These are phyloP conservation scores for Lepidurus apus DNA, from an alignment of 1,140 invertebrate genomes.

Conservation along the genomic window DNA sequence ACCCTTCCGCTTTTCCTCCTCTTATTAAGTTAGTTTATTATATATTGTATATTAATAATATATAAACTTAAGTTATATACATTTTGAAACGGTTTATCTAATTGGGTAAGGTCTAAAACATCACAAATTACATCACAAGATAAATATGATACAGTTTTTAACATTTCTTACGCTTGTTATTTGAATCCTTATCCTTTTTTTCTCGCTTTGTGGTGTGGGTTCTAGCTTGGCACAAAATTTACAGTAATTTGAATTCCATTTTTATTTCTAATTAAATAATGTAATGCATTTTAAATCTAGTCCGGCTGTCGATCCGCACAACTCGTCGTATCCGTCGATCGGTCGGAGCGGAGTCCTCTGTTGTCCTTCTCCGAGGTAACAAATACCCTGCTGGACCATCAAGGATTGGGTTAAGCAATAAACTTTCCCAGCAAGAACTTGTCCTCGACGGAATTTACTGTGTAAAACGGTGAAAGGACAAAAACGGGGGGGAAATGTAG, in stretches of 20 bases:
- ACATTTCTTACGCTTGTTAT: too few species aligned
- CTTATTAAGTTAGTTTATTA: too few species aligned
- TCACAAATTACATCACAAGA: too few species aligned
- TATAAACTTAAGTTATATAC: too few species aligned
- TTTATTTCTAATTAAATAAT: background rate
- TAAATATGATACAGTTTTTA: too few species aligned
- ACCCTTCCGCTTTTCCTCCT: too few species aligned
- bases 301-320: conserved; percentile 16
- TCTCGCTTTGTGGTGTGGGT: background rate
- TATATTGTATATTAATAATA: too few species aligned
- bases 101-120: too few species aligned
- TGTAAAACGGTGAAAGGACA: background rate
- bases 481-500: background rate
- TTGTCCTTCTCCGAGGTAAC: conserved; percentile 77
- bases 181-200: background rate
- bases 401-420: conserved; percentile 34
- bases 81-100: too few species aligned
- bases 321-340: conserved; percentile 43
- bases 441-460: conserved; percentile 31
- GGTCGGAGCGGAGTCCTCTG: conserved; percentile 69
- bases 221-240: background rate
- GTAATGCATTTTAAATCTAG: background rate
- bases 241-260: background rate
- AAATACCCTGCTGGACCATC: conserved; percentile 65
- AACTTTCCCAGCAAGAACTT: conserved; percentile 35